These are phyloP conservation scores for Rhagophthalmus giganteus DNA, from an alignment of 2,888 invertebrate genomes.

Conservation along the genomic window DNA sequence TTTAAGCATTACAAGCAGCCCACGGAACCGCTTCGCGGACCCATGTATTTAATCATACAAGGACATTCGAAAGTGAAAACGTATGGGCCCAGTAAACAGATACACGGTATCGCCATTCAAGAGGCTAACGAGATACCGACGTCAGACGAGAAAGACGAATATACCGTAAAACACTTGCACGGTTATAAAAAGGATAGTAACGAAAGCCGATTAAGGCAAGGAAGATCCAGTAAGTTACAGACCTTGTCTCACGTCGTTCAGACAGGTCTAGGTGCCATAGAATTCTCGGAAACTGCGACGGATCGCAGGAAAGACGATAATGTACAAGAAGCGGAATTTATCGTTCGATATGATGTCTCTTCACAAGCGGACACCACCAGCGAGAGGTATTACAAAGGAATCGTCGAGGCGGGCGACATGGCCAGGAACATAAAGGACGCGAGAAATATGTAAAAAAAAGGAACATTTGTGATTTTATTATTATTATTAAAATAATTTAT, in stretches of 20 bases:
- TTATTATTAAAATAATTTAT: conserved; percentile 1
- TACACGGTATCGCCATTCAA: conserved; percentile 55
- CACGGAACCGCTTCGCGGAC: conserved; percentile 62
- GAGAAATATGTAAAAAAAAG: conserved; percentile 2
- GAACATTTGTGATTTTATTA: conserved; percentile 11
- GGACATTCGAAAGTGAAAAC: conserved; percentile 86
- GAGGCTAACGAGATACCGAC: conserved; percentile 61
- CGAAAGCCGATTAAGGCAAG: conserved; percentile 41
- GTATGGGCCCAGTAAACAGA: conserved; percentile 67
- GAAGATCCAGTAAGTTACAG: conserved; percentile 47
- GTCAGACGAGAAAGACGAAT: conserved; percentile 54
- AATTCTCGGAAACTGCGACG: conserved; percentile 40
- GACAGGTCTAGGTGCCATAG: conserved; percentile 52
- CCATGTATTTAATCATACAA: conserved; percentile 79
- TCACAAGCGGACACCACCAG: conserved; percentile 59
- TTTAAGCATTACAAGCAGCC: conserved; percentile 67
- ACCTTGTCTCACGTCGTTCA: conserved; percentile 52
- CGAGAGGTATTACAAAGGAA: conserved; percentile 64
- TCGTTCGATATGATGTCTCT: conserved; percentile 62
- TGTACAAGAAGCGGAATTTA: conserved; percentile 62
- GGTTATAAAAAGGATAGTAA: conserved; percentile 43
- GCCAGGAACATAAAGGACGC: conserved; percentile 27
- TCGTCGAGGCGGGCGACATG: conserved; percentile 59
- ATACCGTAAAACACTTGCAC: conserved; percentile 63
- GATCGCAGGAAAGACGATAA: conserved; percentile 36